Base-by-base conservation (phyloP, 2,888 invertebrate genomes). In the Xanthorhoe spadicearia region DNA sequence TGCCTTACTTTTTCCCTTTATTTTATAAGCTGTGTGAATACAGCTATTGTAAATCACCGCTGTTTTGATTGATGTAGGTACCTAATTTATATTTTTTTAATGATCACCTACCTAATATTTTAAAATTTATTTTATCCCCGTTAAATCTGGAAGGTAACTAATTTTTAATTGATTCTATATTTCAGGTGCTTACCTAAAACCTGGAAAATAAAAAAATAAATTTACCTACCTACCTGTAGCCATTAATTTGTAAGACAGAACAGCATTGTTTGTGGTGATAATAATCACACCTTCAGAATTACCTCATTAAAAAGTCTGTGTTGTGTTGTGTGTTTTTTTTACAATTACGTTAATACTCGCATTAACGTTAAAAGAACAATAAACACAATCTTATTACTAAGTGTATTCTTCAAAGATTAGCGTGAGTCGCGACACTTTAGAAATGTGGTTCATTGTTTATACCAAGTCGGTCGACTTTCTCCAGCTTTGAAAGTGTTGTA, bases 401-500 rank as follows among this genome's bases (percentile, higher is more conserved):
- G 66, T 66, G 60, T 57, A 68, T 68, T 74, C 72, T 75, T 71
- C 70, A 71, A 70, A 77, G 74, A 75, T 75, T 71, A 74, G 70
- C 72, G 74, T 70, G 72, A 69, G 71, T 70, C 68, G 75, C 72
- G 75, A 72, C 68, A 68, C 58, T 74, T 74, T 78, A 77, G 72
- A 69, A 77, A 70, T 68, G 67, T 66, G 63, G 71, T 63, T 64
- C 69, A 71, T 65, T 73, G 68, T 72, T 72, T 69, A 67, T 58
- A 67, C 60, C 63, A 59, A 66, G 70, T 65, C 70, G 71, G 69
- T 71, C 75, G 76, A 83, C 87, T 88, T 88, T 90, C 89, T 83
- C 85, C 81, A 75, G 83, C 77, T 80, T 78, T 74, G 79, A 81
- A 79, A 82, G 83, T 84, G 81, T 80, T 76, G 81, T 83, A 83